phyloP scores from a whole-genome alignment of 2,888 invertebrate species.

The Leucania comma region DNA sequence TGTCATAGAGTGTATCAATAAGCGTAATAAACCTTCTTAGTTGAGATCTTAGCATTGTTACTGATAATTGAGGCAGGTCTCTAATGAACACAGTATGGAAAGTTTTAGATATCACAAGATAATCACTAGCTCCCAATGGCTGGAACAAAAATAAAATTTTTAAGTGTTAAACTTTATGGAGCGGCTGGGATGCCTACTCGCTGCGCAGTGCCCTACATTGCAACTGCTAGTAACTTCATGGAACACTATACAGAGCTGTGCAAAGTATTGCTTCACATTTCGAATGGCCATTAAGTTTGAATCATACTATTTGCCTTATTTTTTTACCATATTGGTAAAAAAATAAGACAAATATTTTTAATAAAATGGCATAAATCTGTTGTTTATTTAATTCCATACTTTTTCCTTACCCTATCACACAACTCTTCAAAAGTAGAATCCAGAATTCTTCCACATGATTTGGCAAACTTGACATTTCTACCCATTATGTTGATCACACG shows the following conservation, averaged over 20 bases:
- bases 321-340: too few relatives aligned
- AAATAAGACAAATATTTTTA: too few relatives aligned
- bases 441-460: constrained; percentile 97
- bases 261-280: not conserved
- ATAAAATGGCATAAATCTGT: too few relatives aligned
- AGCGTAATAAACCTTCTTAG: constrained; percentile 98
- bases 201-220: not conserved
- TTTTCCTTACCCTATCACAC: constrained; percentile 94
- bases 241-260: not conserved
- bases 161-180: not conserved
- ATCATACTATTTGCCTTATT: too few relatives aligned
- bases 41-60: constrained; percentile 94
- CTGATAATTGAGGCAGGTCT: constrained; percentile 96
- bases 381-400: not conserved
- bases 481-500: constrained; percentile 96
- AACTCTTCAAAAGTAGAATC: constrained; percentile 97
- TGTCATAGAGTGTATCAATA: constrained; percentile 99
- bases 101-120: constrained; percentile 97
- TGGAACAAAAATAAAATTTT: constrained; percentile 79
- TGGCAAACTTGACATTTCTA: constrained; percentile 96
- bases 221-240: not conserved
- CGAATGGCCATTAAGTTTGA: not conserved
- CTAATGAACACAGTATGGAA: constrained; percentile 98
- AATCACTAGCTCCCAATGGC: constrained; percentile 98
- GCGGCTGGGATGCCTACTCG: not conserved